Conservation (phyloP, 2,797 vertebrate genomes). For the Paramormyrops hopkinsi region DNA sequence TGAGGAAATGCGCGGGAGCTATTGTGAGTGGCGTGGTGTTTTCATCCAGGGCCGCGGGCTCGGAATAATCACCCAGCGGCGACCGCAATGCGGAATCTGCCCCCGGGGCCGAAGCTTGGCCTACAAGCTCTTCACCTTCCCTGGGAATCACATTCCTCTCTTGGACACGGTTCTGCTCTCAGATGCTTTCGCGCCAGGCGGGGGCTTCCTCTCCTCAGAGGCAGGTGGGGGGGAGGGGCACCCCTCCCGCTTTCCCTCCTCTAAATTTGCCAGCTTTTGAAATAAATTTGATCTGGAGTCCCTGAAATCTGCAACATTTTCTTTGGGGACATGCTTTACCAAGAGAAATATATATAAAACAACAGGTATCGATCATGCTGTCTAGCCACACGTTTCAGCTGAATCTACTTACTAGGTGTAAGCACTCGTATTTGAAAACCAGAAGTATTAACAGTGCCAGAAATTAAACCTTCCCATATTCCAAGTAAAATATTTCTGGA, state of each 20-base stretch:
- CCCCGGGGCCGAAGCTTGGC: not conserved
- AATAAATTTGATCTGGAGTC: not conserved
- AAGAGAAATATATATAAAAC: not conserved
- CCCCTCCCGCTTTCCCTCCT: not conserved
- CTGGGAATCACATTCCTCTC: not conserved
- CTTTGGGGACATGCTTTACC: not conserved
- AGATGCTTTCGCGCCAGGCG: conserved; percentile 4
- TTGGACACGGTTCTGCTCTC: conserved; percentile 16
- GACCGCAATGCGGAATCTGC: conserved; percentile 38
- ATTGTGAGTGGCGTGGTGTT: not conserved
- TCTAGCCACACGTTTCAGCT: not conserved
- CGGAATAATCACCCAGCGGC: conserved; percentile 15
- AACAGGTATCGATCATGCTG: not conserved
- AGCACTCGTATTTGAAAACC: not conserved
- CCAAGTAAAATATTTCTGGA: not conserved
- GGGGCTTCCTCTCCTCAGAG: not conserved
- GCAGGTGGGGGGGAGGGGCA: not conserved
- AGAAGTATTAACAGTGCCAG: not conserved
- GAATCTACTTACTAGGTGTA: not conserved
- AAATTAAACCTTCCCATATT: not conserved
- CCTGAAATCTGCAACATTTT: not conserved
- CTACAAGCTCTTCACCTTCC: not conserved
- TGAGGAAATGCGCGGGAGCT: not conserved
- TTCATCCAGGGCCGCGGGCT: not conserved
- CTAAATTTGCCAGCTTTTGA: not conserved